These are phyloP conservation scores for Lepidurus arcticus DNA, from an alignment of 1,140 invertebrate species.

Conservation along the genomic window DNA sequence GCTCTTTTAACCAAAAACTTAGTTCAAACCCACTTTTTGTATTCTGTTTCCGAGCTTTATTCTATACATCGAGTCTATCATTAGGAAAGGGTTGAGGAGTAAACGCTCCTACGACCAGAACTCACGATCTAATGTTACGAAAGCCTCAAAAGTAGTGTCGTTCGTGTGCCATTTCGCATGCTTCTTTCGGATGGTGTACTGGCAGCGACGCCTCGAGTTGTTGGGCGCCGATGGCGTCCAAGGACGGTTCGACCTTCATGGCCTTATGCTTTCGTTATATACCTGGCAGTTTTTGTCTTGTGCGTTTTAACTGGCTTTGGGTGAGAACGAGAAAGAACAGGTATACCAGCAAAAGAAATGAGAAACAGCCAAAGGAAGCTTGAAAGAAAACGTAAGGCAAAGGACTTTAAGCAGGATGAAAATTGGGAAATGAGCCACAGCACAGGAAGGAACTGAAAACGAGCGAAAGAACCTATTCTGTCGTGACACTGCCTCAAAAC, in stretches of 20 bases:
- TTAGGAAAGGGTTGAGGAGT: too few species aligned
- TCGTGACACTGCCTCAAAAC: background rate
- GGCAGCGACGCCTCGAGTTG: background rate
- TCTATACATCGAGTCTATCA: too few species aligned
- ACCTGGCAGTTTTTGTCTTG: background rate
- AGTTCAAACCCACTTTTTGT: background rate
- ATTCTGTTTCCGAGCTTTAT: background rate
- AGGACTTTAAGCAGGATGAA: background rate
- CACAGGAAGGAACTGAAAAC: too few species aligned
- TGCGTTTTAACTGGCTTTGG: background rate
- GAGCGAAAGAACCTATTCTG: too few species aligned
- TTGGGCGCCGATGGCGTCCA: slow-evolving; percentile 16
- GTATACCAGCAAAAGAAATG: background rate
- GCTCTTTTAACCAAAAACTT: background rate
- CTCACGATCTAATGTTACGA: background rate
- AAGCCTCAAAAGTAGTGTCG: background rate
- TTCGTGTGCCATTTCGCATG: background rate
- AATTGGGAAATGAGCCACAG: background rate
- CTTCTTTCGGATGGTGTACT: background rate
- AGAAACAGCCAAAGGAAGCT: background rate
- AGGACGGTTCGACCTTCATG: slow-evolving; percentile 17
- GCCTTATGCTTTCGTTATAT: slow-evolving; percentile 1
- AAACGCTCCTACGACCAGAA: background rate
- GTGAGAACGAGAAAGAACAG: background rate
- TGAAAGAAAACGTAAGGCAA: background rate